A percentile compares a stretch with the other conserved stretches of the same genome.
These are phyloP conservation scores for Aplodontia rufa DNA, from an alignment of 2,113 vertebrate genomes.

Conservation along the genomic window DNA sequence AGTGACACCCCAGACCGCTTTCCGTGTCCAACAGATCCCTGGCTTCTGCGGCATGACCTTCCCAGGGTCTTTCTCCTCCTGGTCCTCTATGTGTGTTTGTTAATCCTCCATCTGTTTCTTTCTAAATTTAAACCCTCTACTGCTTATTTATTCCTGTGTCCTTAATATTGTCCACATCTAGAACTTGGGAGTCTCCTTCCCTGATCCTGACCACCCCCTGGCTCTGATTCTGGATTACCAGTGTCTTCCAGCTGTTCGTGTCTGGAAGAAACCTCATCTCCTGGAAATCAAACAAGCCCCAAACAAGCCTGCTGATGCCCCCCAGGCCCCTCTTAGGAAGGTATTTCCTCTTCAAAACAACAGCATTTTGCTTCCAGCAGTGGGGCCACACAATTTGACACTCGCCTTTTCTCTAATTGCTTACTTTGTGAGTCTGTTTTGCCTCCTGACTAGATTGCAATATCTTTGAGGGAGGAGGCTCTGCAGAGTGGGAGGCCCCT, in stretches of 20 bases:
- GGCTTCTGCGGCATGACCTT: not conserved
- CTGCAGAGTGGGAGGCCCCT: not conserved
- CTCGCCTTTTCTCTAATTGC: constrained; percentile 63
- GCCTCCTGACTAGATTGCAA: constrained; percentile 60
- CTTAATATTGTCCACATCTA: not conserved
- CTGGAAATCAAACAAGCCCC: not conserved
- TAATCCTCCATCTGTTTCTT: not conserved
- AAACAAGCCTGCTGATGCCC: not conserved
- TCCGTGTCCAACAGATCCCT: not conserved
- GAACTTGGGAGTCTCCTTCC: not conserved
- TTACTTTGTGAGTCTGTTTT: constrained; percentile 73
- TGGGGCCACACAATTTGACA: not conserved
- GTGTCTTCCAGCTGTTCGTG: not conserved
- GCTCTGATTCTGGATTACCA: not conserved
- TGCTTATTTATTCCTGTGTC: not conserved
- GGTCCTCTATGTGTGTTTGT: not conserved
- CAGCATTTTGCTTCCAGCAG: constrained; percentile 43
- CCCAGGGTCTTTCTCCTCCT: not conserved
- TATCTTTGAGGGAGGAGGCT: constrained; percentile 45
- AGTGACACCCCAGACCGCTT: not conserved
- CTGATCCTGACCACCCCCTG: not conserved
- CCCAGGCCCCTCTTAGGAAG: not conserved
- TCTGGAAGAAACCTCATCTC: not conserved
- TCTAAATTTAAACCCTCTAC: constrained; percentile 25
- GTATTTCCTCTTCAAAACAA: constrained; percentile 37